Conservation (phyloP, 2,888 invertebrate species). For the Acanthacorydalis orientalis region DNA sequence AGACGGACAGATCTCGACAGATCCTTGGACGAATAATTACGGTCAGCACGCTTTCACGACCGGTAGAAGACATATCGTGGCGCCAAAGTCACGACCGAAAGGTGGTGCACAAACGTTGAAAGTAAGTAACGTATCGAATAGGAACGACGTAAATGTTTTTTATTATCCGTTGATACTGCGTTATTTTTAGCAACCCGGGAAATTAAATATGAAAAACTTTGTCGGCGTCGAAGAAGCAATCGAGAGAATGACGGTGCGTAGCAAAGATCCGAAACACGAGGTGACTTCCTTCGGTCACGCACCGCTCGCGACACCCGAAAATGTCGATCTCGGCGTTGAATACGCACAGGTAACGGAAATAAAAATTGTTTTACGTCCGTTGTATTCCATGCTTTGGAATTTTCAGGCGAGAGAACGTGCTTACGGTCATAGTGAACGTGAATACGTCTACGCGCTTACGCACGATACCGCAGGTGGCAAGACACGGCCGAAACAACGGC, state of each 20-base stretch:
- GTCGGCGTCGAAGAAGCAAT: constrained; percentile 78
- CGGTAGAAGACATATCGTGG: constrained; percentile 41
- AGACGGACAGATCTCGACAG: constrained; percentile 23
- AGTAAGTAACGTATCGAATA: constrained; percentile 18
- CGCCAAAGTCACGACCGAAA: constrained; percentile 45
- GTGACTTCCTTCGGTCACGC: constrained; percentile 42
- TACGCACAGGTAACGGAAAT: constrained; percentile 43
- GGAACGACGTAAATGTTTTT: neutral
- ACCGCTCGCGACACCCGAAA: constrained; percentile 59
- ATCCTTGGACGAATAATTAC: constrained; percentile 34
- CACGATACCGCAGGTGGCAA: constrained; percentile 46
- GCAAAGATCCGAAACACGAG: constrained; percentile 26
- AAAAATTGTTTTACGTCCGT: neutral
- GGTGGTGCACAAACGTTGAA: constrained; percentile 51
- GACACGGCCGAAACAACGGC: constrained; percentile 38
- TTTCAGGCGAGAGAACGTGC: constrained; percentile 37
- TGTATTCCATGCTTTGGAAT: neutral
- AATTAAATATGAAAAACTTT: constrained; percentile 77
- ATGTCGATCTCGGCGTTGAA: constrained; percentile 56
- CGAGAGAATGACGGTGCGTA: constrained; percentile 47
- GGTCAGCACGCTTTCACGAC: constrained; percentile 55
- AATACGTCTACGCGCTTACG: constrained; percentile 49
- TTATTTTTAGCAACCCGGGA: constrained; percentile 60
- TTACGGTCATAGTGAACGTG: constrained; percentile 35
- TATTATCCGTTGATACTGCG: constrained; percentile 7